A percentile compares a stretch with the other conserved stretches of the same genome.
phyloP scores from a whole-genome alignment of 2,113 vertebrate species.

The Hypocryptadius cinnamomeus region DNA sequence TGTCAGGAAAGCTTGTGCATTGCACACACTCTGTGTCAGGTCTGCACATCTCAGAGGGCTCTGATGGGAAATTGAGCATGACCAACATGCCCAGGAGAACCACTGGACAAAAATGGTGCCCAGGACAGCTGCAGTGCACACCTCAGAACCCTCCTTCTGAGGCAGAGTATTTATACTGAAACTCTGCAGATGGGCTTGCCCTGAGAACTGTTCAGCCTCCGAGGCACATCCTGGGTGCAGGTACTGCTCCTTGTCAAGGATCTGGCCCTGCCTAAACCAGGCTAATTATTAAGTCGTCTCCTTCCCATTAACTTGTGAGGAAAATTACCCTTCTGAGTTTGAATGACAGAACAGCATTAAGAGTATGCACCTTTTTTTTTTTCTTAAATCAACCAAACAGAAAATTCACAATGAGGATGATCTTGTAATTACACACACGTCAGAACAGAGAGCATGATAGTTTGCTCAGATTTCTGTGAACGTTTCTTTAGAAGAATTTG shows the following conservation, averaged over 20 bases:
- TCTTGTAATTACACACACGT: constrained; percentile 45
- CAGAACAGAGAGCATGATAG: neutral
- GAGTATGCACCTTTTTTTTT: neutral
- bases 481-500: neutral
- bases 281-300: neutral
- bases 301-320: neutral
- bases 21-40: neutral
- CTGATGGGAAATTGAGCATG: neutral
- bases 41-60: neutral
- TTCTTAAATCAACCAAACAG: constrained; percentile 21
- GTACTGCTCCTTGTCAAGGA: neutral
- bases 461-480: neutral
- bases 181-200: neutral
- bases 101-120: neutral
- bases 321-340: constrained; percentile 16
- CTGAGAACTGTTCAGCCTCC: neutral
- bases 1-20: neutral
- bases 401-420: constrained; percentile 4
- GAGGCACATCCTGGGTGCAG: neutral
- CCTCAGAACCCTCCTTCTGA: neutral
- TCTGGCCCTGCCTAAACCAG: neutral
- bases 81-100: neutral
- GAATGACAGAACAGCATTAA: constrained; percentile 13
- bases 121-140: neutral
- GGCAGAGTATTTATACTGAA: rapidly evolving